Percentiles rank a stretch among this genome's conserved stretches.
These are phyloP conservation scores for Oophaga pumilio DNA, from an alignment of 2,113 vertebrate genomes.

Conservation along the genomic window DNA sequence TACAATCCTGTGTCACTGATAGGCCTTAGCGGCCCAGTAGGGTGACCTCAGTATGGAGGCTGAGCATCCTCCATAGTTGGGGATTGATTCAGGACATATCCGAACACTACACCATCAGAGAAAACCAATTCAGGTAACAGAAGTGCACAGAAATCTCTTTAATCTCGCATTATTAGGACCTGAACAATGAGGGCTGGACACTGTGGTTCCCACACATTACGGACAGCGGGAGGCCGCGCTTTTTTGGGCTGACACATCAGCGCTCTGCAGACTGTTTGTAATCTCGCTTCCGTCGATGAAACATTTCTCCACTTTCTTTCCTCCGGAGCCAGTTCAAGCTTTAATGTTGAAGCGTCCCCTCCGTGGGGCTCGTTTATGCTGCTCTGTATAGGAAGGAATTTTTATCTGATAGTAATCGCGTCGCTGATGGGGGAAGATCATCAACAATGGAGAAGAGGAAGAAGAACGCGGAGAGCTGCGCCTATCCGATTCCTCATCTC, in stretches of 20 bases:
- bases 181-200: too few relatives aligned
- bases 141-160: too few relatives aligned
- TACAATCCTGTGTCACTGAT: too few relatives aligned
- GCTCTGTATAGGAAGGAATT: conserved; percentile 32
- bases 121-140: too few relatives aligned
- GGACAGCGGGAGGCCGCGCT: too few relatives aligned
- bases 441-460: conserved; percentile 22
- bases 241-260: not conserved
- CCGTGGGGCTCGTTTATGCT: not conserved
- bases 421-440: conserved; percentile 16
- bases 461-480: not conserved
- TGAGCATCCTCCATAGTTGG: too few relatives aligned
- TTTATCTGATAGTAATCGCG: conserved; percentile 22
- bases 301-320: conserved; percentile 11
- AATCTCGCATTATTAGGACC: too few relatives aligned
- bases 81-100: too few relatives aligned
- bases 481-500: conserved; percentile 27
- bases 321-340: not conserved
- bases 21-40: too few relatives aligned
- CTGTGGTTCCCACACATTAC: too few relatives aligned
- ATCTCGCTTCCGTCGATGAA: conserved; percentile 37
- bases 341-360: not conserved
- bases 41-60: too few relatives aligned
- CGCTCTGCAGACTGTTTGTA: conserved; percentile 1
- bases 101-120: too few relatives aligned